Evolutionary conservation across 2,888 invertebrate species (phyloP), one percentile per base, ranked within the genome.

Genomic region (Melanostoma mellinum): DNA sequence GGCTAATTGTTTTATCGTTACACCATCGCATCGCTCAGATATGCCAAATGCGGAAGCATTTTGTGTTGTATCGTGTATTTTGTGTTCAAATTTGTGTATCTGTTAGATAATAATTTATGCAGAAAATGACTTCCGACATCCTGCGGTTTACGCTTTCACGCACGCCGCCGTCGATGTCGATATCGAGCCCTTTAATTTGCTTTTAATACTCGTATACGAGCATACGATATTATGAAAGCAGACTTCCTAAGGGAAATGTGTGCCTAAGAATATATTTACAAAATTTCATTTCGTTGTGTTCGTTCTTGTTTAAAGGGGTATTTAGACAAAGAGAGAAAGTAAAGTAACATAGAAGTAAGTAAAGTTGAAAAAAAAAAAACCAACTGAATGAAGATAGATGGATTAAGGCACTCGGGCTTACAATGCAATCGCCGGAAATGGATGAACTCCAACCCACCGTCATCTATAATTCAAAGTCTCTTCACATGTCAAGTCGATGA

Each of bases 251-350:
- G 10, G 32, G 20, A 40, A 30, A 3, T 63, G 63, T 63, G 32
- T 48, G 48, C 50, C 48, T 63, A 10, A 38, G 32, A 50, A 36
- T 63, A 4, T 48, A 38, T 30, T 32, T 61, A 46, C 61, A 69
- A 60, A 65, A 69, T 75, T 84, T 78, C 53, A 79, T 84, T 79
- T 84, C 74, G 74, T 68, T 79, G 84, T 84, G 79, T 84, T 84
- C 84, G 84, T 84, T 84, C 79, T 84, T 79, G 79, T 84, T 67
- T 56, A 61, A 63, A 6, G 63, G 35, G 61, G 36, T 35, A 56
- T 40, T 44, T 10, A 46, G 30, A 75, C 33, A 61, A 10, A 48
- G 3, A 32, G 40, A 75, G 44, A 53, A 20, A 30, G 67, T 9
- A 71, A 4, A 73, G 20, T 38, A 6, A 46, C 30, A 76, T 36